Conservation (phyloP, 2,888 invertebrate genomes). For the Mesoligia furuncula region DNA sequence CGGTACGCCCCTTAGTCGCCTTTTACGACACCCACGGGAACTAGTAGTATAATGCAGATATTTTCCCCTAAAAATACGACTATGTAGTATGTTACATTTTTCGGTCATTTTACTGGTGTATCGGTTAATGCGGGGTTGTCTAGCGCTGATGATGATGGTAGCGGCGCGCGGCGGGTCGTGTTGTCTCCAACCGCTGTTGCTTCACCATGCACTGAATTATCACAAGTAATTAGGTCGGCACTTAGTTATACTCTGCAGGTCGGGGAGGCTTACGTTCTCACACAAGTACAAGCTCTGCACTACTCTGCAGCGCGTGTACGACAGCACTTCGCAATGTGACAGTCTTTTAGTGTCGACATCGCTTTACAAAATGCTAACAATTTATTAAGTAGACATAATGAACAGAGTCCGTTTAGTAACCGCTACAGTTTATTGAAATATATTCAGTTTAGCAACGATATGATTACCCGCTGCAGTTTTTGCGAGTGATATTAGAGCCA, state of each 20-base stretch:
- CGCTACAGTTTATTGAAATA: slow-evolving; percentile 25
- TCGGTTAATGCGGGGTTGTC: neutral
- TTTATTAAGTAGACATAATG: slow-evolving; percentile 32
- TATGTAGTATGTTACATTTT: too few species aligned
- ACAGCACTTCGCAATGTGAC: neutral
- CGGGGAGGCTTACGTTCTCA: neutral
- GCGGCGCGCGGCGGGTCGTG: too few species aligned
- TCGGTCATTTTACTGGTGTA: too few species aligned
- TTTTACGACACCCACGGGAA: too few species aligned
- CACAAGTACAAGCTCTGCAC: neutral
- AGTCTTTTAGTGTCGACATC: slow-evolving; percentile 6
- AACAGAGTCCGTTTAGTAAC: slow-evolving; percentile 14
- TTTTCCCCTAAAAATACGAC: too few species aligned
- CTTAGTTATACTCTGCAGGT: neutral
- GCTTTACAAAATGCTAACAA: slow-evolving; percentile 23
- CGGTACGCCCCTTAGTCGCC: too few species aligned
- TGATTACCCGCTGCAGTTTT: slow-evolving; percentile 21
- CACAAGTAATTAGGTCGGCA: neutral
- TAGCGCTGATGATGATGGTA: neutral
- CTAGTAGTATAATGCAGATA: too few species aligned
- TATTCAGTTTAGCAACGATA: slow-evolving; percentile 48
- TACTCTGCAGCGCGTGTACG: neutral
- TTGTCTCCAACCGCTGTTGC: too few species aligned
- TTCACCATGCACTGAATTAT: neutral
- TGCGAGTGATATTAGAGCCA: slow-evolving; percentile 14